phyloP scores from a whole-genome alignment of 2,888 invertebrate genomes.

The Acheta domesticus region DNA sequence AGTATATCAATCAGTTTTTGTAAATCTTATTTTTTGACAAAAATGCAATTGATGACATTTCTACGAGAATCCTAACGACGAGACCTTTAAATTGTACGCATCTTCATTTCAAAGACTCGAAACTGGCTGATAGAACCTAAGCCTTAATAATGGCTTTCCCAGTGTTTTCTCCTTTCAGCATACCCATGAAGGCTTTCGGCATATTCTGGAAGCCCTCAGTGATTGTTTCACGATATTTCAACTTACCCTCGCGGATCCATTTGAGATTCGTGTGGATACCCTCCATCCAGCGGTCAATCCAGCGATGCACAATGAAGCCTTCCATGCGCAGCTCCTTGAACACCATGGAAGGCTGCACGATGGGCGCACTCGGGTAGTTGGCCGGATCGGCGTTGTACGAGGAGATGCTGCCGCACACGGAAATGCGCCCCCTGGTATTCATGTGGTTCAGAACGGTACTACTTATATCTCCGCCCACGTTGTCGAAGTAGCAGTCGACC shows the following conservation, averaged over 20 bases:
- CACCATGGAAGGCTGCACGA: constrained; percentile 56
- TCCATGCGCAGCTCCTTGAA: constrained; percentile 59
- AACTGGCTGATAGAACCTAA: constrained; percentile 38
- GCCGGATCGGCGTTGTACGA: constrained; percentile 56
- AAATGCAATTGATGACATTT: too few relatives aligned
- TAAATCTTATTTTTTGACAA: too few relatives aligned
- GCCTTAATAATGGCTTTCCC: constrained; percentile 69
- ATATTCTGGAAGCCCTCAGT: constrained; percentile 71
- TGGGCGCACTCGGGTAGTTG: constrained; percentile 45
- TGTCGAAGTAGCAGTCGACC: constrained; percentile 74
- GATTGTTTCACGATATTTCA: constrained; percentile 65
- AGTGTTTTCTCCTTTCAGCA: constrained; percentile 62
- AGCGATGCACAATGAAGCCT: constrained; percentile 58
- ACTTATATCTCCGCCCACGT: constrained; percentile 68
- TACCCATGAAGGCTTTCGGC: constrained; percentile 64
- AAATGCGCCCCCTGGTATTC: constrained; percentile 59
- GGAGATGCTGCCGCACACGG: constrained; percentile 64
- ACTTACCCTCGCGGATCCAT: constrained; percentile 61
- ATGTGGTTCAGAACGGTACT: constrained; percentile 58
- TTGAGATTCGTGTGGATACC: constrained; percentile 60
- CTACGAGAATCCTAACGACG: too few relatives aligned
- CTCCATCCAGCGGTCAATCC: constrained; percentile 59
- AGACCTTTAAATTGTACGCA: too few relatives aligned
- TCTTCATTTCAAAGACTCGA: too few relatives aligned
- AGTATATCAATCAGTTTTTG: too few relatives aligned